These are phyloP conservation scores for Morelia viridis DNA, from an alignment of 2,797 vertebrate species.

Conservation along the genomic window DNA sequence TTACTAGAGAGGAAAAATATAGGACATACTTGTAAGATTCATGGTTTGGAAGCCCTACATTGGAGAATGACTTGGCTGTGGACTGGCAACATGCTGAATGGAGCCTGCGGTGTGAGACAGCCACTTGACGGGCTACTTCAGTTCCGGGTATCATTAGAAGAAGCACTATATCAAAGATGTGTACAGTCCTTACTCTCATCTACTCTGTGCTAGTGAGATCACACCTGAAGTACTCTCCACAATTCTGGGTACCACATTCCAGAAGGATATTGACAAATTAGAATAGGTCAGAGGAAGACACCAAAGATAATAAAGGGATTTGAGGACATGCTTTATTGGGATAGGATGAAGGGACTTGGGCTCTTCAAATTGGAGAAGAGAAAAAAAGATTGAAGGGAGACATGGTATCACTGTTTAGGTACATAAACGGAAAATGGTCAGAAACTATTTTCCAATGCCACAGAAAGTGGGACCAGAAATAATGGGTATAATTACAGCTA, in stretches of 20 bases:
- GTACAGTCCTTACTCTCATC: no score
- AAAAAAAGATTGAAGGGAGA: background rate
- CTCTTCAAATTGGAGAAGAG: background rate
- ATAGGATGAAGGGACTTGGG: no score
- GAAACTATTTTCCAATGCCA: background rate
- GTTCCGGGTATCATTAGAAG: no score
- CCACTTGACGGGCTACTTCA: no score
- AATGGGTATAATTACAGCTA: background rate
- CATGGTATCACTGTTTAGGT: background rate
- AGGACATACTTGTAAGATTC: no score
- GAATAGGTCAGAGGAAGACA: background rate
- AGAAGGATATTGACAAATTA: background rate
- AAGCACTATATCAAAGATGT: no score
- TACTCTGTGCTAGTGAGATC: background rate
- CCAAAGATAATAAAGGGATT: background rate
- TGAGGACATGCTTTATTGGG: background rate
- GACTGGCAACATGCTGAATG: no score
- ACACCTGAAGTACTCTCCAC: background rate
- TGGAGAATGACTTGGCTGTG: no score
- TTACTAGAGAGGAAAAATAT: no score
- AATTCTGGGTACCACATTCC: background rate
- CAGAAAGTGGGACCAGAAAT: background rate
- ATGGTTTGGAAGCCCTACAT: no score
- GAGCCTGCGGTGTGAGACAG: no score
- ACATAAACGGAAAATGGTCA: background rate